These are phyloP conservation scores for Jaculus jaculus DNA, from an alignment of 2,113 vertebrate species.

Conservation along the genomic window DNA sequence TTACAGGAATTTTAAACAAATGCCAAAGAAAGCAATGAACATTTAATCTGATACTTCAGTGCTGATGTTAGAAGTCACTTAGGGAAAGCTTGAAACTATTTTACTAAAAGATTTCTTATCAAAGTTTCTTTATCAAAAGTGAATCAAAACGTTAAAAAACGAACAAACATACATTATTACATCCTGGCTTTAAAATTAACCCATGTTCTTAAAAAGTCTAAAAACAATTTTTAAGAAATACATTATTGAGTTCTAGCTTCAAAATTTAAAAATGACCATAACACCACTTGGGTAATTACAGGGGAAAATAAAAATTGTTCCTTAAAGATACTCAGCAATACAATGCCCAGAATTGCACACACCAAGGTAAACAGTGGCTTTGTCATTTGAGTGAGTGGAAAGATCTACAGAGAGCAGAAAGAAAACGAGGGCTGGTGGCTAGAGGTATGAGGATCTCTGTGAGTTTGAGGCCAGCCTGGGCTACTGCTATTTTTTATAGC, in stretches of 20 bases:
- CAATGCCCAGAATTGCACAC: constrained; percentile 33
- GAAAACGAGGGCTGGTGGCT: neutral
- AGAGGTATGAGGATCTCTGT: no score
- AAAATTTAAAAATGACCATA: constrained; percentile 33
- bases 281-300: constrained; percentile 1
- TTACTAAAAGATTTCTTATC: constrained; percentile 22
- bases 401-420: neutral
- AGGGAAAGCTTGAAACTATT: constrained; percentile 9
- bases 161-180: neutral
- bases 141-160: neutral
- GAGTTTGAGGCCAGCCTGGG: no score
- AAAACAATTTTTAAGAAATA: neutral
- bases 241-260: constrained; percentile 23
- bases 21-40: constrained; percentile 68
- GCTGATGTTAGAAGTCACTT: constrained; percentile 51
- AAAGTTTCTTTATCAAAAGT: neutral
- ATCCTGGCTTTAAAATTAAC: constrained; percentile 43
- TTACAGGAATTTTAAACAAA: constrained; percentile 72
- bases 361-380: constrained; percentile 55
- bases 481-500: no score
- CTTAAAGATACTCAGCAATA: constrained; percentile 20
- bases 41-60: constrained; percentile 33
- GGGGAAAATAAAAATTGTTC: constrained; percentile 17
- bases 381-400: constrained; percentile 22
- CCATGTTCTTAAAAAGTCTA: neutral